Conservation (phyloP, 92 coral and sea anemone species). For the Epizoanthus fatuus region DNA sequence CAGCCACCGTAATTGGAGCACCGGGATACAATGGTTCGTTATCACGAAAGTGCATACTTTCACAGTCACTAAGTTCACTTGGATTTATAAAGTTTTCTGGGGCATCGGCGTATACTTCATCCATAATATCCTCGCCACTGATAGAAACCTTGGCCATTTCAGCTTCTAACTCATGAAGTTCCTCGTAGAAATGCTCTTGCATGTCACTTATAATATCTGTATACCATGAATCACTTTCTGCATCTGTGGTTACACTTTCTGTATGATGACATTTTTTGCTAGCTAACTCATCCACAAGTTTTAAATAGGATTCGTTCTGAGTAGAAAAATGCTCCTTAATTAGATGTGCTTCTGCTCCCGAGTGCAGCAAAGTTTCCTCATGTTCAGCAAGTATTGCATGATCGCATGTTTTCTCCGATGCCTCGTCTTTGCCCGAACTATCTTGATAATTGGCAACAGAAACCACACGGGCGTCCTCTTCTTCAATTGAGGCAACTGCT, state of each 20-base stretch:
- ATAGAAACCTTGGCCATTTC: conserved; percentile 1
- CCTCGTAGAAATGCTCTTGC: background rate
- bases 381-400: conserved; percentile 1
- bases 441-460: background rate
- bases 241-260: background rate
- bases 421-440: background rate
- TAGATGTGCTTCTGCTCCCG: background rate
- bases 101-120: conserved; percentile 3
- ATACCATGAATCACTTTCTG: background rate
- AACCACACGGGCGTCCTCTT: background rate
- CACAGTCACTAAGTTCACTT: background rate
- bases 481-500: background rate
- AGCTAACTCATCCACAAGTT: background rate
- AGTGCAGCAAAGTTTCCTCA: conserved; percentile 1
- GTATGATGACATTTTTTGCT: background rate
- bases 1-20: conserved; percentile 3
- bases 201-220: background rate
- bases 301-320: background rate
- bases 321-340: background rate
- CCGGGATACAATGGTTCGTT: background rate
- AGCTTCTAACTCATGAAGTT: background rate
- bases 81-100: background rate
- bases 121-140: background rate
- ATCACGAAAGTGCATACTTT: background rate
- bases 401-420: background rate